Percentiles rank a stretch among this genome's conserved stretches.
These are phyloP conservation scores for Callaeas wilsoni DNA, from an alignment of 2,113 vertebrate genomes.

Conservation along the genomic window DNA sequence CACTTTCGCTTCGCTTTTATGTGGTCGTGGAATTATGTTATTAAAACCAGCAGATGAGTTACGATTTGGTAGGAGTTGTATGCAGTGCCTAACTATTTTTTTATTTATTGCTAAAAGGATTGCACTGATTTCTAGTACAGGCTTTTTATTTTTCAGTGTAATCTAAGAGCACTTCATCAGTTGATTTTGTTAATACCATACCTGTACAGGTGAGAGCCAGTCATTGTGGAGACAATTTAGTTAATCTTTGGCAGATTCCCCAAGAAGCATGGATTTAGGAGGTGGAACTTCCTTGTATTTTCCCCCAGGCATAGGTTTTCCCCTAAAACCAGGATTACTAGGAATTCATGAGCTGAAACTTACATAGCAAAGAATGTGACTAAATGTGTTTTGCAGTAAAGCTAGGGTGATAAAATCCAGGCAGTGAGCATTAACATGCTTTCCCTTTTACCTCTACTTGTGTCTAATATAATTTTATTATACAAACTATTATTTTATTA, in stretches of 20 bases:
- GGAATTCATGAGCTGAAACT: constrained; percentile 65
- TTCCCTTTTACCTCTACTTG: constrained; percentile 48
- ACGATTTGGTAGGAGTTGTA: not conserved
- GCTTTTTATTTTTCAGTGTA: not conserved
- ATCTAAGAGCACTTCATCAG: constrained; percentile 30
- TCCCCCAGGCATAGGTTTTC: constrained; percentile 51
- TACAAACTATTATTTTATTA: constrained; percentile 48
- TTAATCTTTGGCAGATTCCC: constrained; percentile 55
- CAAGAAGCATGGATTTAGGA: constrained; percentile 51
- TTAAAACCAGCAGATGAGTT: constrained; percentile 5
- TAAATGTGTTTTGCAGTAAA: constrained; percentile 66
- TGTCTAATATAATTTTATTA: constrained; percentile 58
- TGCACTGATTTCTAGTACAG: not conserved
- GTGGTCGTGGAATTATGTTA: not conserved
- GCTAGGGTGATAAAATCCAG: constrained; percentile 58
- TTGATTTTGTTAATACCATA: constrained; percentile 38
- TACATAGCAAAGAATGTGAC: constrained; percentile 54
- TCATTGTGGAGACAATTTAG: constrained; percentile 7
- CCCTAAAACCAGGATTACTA: constrained; percentile 50
- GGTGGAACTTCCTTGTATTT: constrained; percentile 54
- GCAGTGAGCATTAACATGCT: constrained; percentile 54
- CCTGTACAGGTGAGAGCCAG: constrained; percentile 51
- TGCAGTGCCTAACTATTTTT: not conserved
- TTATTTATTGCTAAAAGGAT: constrained; percentile 25
- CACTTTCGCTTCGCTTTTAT: not conserved